Evolutionary conservation across 2,888 invertebrate species (phyloP), one percentile per base, ranked within the genome.

Genomic region (Catocala fraxini): DNA sequence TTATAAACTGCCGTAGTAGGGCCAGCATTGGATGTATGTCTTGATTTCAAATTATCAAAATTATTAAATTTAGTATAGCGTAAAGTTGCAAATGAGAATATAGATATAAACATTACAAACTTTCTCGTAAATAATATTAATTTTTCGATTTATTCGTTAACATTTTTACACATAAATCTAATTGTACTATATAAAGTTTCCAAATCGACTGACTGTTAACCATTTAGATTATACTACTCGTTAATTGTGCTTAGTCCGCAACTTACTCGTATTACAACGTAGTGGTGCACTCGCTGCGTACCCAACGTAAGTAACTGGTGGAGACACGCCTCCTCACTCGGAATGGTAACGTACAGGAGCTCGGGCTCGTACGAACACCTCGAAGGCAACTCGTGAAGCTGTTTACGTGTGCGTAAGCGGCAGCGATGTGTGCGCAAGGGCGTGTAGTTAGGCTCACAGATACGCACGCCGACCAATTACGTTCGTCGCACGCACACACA

Each of bases 121-220:
- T 71, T 71, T 66, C 65, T 65, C 63, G 58, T 70, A 70, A 39
- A 34, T 25, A 13, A 49, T 56, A 48, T 55, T 56, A 58, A 45
- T 68, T 66, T 65, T 63, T 60, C 57, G 51, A 74, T 54, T 62
- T 39, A 66, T 74, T 70, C 66, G 61, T 77, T 69, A 62, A 64
- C 56, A 52, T 51, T 65, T 76, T 69, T 72, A 70, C 66, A 77
- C 66, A n/a, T 56, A 67, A 64, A 65, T 60, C 49, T 77, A 67
- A 73, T 58, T 69, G 53, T 73, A 70, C 62, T 56, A 65, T 71
- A 71, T 72, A 77, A 64, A 64, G 59, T 78, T 73, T 78, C 52
- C 70, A 71, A 70, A 79, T 80, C 68, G 78, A 79, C 78, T 79
- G 78, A 79, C 79, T 80, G 79, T 79, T 79, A 73, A 65, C 61